A percentile compares a stretch with the other conserved stretches of the same genome.
These are phyloP conservation scores for Dendrolimus houi DNA, from an alignment of 2,888 invertebrate species.

Conservation along the genomic window DNA sequence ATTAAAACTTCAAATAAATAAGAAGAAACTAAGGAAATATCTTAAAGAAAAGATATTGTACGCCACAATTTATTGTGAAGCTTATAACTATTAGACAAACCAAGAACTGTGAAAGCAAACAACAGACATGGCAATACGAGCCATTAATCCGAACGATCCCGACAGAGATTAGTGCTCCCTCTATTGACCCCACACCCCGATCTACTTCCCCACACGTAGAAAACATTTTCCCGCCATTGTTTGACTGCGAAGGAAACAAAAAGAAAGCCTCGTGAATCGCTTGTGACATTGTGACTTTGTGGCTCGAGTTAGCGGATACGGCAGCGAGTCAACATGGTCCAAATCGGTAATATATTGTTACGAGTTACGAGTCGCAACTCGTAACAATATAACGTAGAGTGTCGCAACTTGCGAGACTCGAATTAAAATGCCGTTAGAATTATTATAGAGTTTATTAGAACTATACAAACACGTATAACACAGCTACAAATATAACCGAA, in stretches of 20 bases:
- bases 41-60: slow-evolving; percentile 16
- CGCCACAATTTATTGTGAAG: slow-evolving; percentile 37
- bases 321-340: too few relatives aligned
- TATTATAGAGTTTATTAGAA: too few relatives aligned
- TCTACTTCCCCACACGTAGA: slow-evolving; percentile 48
- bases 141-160: slow-evolving; percentile 69
- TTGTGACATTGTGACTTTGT: slow-evolving; percentile 57
- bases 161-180: slow-evolving; percentile 66
- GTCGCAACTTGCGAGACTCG: too few relatives aligned
- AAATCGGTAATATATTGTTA: too few relatives aligned
- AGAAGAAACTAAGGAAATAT: not conserved
- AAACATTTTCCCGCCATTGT: slow-evolving; percentile 69
- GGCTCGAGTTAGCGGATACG: slow-evolving; percentile 9
- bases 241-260: slow-evolving; percentile 57
- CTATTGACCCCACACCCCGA: slow-evolving; percentile 53
- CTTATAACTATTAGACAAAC: slow-evolving; percentile 49
- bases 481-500: too few relatives aligned
- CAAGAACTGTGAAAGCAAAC: slow-evolving; percentile 57
- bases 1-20: too few relatives aligned
- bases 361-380: too few relatives aligned
- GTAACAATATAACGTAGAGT: too few relatives aligned
- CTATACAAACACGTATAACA: too few relatives aligned
- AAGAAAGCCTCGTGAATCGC: slow-evolving; percentile 36
- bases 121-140: slow-evolving; percentile 65
- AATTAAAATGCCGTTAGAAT: too few relatives aligned